phyloP scores from a whole-genome alignment of 2,113 vertebrate species.

The Desmodus rotundus region DNA sequence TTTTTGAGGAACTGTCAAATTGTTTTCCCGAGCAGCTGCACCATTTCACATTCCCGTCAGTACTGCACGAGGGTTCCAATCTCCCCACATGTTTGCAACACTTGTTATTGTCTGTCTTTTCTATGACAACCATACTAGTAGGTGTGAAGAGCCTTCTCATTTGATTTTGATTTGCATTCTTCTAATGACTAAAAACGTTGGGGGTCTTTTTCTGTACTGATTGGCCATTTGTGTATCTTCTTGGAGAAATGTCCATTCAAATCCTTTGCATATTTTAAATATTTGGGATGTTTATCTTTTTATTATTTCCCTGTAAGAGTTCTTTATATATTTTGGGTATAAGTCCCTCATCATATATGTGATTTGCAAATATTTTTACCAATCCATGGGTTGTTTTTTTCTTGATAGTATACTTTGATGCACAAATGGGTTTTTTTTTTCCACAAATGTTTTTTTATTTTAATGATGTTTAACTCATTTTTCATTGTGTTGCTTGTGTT shows the following conservation, averaged over 20 bases:
- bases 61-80: not conserved
- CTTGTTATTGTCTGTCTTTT: not conserved
- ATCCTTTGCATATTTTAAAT: not conserved
- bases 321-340: not conserved
- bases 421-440: no score
- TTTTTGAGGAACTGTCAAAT: not conserved
- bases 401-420: not conserved
- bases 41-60: not conserved
- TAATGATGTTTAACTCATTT: not conserved
- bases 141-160: not conserved
- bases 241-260: not conserved
- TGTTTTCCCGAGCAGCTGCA: not conserved
- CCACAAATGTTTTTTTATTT: not conserved
- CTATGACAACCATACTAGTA: not conserved
- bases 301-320: not conserved
- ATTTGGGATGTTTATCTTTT: not conserved
- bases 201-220: not conserved
- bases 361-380: not conserved
- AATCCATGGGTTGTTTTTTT: not conserved
- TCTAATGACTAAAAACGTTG: not conserved
- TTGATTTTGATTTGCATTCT: conserved; percentile 3
- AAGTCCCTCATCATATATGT: not conserved
- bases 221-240: not conserved
- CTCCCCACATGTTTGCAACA: not conserved
- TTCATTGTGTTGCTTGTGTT: not conserved